Conservation (phyloP, 2,113 vertebrate genomes). For the Ceuthmochares aereus region DNA sequence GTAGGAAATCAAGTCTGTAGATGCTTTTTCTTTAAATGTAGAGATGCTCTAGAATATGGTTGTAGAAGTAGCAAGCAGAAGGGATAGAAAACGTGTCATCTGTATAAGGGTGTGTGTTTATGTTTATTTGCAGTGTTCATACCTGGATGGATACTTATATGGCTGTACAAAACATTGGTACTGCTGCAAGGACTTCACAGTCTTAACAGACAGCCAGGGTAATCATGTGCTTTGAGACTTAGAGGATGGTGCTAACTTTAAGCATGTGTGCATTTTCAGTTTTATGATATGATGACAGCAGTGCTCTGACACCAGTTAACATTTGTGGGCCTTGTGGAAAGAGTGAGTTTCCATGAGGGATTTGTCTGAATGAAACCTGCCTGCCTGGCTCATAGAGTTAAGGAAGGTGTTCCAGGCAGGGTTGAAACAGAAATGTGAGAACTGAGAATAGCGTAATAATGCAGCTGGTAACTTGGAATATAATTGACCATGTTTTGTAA, state of each 20-base stretch:
- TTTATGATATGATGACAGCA: conserved; percentile 50
- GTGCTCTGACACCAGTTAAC: not conserved
- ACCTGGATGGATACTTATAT: accelerated
- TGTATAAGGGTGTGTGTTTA: not conserved
- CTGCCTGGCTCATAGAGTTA: not conserved
- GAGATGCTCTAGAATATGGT: not conserved
- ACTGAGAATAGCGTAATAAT: not conserved
- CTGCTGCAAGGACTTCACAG: not conserved
- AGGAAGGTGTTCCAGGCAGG: not conserved
- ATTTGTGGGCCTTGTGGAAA: conserved; percentile 40
- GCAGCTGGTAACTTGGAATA: not conserved
- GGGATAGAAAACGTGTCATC: not conserved
- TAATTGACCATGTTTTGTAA: not conserved
- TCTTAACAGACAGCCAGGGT: not conserved
- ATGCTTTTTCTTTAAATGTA: not conserved
- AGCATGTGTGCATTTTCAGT: conserved; percentile 47
- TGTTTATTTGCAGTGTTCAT: not conserved
- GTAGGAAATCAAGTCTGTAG: not conserved
- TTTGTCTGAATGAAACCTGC: not conserved
- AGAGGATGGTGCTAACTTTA: conserved; percentile 52
- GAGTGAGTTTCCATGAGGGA: not conserved
- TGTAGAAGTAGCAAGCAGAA: not conserved
- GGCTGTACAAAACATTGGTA: not conserved
- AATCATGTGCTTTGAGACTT: not conserved
- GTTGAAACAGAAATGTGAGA: not conserved